Evolutionary conservation across 1,140 invertebrate genomes (phyloP).

Genomic region (Hylaeus anthracinus): DNA sequence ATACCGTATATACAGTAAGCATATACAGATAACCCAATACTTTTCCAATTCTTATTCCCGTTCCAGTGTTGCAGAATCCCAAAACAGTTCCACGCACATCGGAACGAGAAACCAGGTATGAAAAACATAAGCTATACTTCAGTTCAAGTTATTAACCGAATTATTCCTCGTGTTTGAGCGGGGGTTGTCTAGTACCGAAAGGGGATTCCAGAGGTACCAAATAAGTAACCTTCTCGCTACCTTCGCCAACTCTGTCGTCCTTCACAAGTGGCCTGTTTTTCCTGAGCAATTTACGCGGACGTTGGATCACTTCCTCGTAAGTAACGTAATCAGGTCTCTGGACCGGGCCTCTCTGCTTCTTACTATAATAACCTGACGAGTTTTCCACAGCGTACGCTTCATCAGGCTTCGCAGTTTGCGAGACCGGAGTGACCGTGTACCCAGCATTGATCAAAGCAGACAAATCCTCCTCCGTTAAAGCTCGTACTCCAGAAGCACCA

Average conservation of each 20-base stretch:
- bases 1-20: no score
- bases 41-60: background rate
- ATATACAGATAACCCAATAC: background rate
- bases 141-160: conserved; percentile 2
- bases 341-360: conserved; percentile 71
- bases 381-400: conserved; percentile 64
- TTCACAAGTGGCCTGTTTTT: conserved; percentile 73
- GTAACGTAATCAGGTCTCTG: conserved; percentile 71
- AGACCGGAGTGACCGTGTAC: conserved; percentile 75
- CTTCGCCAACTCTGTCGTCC: conserved; percentile 66
- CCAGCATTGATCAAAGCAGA: conserved; percentile 75
- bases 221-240: conserved; percentile 76
- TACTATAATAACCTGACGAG: conserved; percentile 71
- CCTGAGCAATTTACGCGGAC: conserved; percentile 68
- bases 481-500: conserved; percentile 63
- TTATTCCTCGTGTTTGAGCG: conserved; percentile 49
- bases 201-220: conserved; percentile 74
- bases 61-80: background rate
- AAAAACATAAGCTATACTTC: conserved; percentile 1
- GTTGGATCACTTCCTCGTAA: conserved; percentile 70
- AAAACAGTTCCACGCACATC: background rate
- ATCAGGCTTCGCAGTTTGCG: conserved; percentile 65
- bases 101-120: background rate
- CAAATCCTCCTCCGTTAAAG: conserved; percentile 75
- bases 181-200: conserved; percentile 72